Evolutionary conservation across 2,888 invertebrate species (phyloP), one percentile per base, ranked within the genome.

Genomic region (Himalopsyche tibetana): DNA sequence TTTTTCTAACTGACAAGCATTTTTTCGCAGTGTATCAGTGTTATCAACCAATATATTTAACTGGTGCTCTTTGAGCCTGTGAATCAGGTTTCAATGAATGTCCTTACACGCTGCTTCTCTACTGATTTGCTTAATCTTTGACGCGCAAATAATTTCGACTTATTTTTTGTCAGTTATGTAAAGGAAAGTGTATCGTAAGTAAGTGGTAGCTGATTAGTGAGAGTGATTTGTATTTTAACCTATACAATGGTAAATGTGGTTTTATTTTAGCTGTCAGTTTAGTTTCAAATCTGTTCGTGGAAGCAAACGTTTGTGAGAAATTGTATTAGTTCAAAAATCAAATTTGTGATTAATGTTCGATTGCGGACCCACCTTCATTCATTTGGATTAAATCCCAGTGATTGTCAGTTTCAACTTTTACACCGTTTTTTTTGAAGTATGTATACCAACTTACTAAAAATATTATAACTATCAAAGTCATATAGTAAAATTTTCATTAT

Each of bases 271-370:
- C 63, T 28, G 63, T 63, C 63, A 63, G 28, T 19, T 19, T 63
- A 19, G n/a, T 63, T 56, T 63, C 19, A 51, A 51, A 51, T 4
- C 51, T n/a, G 9, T 74, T 74, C 5, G 38, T 15, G 28, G 4
- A 15, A 74, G 74, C 3, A 74, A 74, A 74, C 28, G 74, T 74
- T 28, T 74, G 38, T 74, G 36, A 74, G 74, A 74, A 74, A 74
- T 74, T 38, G 63, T 19, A 12, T 6, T 12, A 63, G 63, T 63
- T n/a, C n/a, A 36, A 74, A 36, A 12, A 36, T 74, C 9, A 6
- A 63, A 36, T 74, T 69, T 36, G 74, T 74, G 74, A 74, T 28
- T 12, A 12, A 36, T 3, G 74, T 74, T 74, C 6, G 15, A 12
- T 74, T 36, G 3, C 6, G 38, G 74, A 74, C 36, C 36, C 11